These are phyloP conservation scores for Furcifer pardalis DNA, from an alignment of 2,797 vertebrate genomes.

Conservation along the genomic window DNA sequence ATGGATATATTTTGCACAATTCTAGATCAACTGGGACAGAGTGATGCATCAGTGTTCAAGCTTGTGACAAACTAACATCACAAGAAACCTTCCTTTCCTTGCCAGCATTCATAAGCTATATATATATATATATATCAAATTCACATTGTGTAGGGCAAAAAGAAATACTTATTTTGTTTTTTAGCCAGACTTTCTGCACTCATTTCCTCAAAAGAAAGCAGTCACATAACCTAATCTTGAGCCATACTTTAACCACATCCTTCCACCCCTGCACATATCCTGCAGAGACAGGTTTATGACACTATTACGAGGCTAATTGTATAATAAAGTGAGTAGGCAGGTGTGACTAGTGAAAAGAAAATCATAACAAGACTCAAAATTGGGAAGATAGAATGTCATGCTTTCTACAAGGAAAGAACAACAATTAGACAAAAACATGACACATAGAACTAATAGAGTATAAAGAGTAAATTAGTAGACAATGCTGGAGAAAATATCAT, in stretches of 20 bases:
- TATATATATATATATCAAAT: too few species aligned
- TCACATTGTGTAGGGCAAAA: too few species aligned
- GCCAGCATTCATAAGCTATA: too few species aligned
- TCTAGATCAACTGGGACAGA: too few species aligned
- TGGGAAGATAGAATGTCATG: neutral
- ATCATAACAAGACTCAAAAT: neutral
- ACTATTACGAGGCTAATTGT: neutral
- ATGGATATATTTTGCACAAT: too few species aligned
- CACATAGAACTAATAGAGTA: neutral
- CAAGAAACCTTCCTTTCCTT: too few species aligned
- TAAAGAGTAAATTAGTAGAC: conserved; percentile 28
- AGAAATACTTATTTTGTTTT: too few species aligned
- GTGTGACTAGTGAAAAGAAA: neutral
- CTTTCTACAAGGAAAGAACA: neutral
- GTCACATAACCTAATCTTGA: neutral
- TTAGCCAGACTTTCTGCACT: too few species aligned
- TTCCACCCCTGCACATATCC: neutral
- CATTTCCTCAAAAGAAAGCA: neutral
- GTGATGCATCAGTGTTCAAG: too few species aligned
- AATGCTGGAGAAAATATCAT: neutral
- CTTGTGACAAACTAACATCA: too few species aligned
- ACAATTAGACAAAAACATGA: conserved; percentile 14
- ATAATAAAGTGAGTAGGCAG: neutral
- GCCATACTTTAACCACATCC: neutral
- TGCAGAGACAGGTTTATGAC: neutral